Evolutionary conservation across 2,113 vertebrate species (phyloP).

Genomic region (Egretta garzetta): DNA sequence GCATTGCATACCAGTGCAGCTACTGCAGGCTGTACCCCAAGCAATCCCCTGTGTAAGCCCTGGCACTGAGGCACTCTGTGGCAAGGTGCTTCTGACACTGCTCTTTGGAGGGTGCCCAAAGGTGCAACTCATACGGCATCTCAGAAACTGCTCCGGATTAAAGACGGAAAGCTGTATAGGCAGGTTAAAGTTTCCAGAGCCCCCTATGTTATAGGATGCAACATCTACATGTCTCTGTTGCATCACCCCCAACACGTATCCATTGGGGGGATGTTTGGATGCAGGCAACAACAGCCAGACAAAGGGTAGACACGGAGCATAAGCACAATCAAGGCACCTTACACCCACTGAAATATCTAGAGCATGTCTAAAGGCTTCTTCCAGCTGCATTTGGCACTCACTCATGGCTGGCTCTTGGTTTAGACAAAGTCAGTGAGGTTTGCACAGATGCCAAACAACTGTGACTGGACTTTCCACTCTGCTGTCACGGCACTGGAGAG

Average conservation of each 20-base stretch:
- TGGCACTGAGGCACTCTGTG: accelerated
- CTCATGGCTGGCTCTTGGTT: background rate
- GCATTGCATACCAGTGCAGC: background rate
- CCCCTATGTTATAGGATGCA: background rate
- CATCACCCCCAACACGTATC: background rate
- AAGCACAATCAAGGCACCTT: background rate
- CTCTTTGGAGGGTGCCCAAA: background rate
- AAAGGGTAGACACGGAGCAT: background rate
- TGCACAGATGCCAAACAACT: background rate
- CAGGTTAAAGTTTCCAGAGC: background rate
- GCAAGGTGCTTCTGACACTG: background rate
- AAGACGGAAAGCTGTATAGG: background rate
- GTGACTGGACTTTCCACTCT: background rate
- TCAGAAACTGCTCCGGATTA: background rate
- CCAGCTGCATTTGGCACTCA: background rate
- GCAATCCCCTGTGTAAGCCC: background rate
- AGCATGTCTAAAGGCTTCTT: background rate
- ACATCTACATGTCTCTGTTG: background rate
- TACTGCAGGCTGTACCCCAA: background rate
- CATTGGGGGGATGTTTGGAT: accelerated
- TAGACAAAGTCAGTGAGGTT: background rate
- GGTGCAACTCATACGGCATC: background rate
- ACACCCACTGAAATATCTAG: background rate
- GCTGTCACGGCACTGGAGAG: background rate
- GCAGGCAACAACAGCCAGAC: background rate